Evolutionary conservation across 2,113 vertebrate species (phyloP).

Genomic region (Terrapene triunguis): DNA sequence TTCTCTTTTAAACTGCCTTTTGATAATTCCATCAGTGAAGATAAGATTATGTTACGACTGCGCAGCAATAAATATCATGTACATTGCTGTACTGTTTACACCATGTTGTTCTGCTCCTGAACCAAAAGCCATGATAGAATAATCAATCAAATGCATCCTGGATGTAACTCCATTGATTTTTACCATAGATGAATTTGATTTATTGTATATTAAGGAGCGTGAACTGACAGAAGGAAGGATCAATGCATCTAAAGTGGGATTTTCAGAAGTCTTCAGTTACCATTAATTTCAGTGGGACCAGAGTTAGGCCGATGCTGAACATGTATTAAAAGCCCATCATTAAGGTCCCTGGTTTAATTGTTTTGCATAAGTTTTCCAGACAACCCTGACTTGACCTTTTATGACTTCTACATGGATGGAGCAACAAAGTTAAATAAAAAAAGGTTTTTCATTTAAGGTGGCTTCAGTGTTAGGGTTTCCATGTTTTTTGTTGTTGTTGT

Average conservation of each 20-base stretch:
- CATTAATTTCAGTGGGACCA: neutral
- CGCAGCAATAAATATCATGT: neutral
- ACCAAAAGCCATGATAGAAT: neutral
- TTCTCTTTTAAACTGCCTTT: conserved; percentile 23
- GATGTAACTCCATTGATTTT: conserved; percentile 8
- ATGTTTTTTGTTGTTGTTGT: neutral
- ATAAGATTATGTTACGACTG: neutral
- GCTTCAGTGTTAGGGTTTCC: neutral
- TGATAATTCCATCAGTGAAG: neutral
- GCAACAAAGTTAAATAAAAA: neutral
- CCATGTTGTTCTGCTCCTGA: neutral
- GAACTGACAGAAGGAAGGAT: neutral
- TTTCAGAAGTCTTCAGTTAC: neutral
- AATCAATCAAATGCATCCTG: neutral
- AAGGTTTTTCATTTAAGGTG: neutral
- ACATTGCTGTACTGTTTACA: conserved; percentile 16
- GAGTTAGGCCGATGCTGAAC: neutral
- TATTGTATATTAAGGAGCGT: neutral
- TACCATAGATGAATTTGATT: neutral
- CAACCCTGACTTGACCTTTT: neutral
- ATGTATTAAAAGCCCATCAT: neutral
- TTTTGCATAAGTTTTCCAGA: neutral
- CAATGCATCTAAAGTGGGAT: neutral
- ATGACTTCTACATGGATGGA: neutral
- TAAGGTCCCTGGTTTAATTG: neutral